A percentile compares a stretch with the other conserved stretches of the same genome.
Evolutionary conservation across 64 coral and sea anemone genomes (phyloP).

Genomic region (Actinia tenebrosa): DNA sequence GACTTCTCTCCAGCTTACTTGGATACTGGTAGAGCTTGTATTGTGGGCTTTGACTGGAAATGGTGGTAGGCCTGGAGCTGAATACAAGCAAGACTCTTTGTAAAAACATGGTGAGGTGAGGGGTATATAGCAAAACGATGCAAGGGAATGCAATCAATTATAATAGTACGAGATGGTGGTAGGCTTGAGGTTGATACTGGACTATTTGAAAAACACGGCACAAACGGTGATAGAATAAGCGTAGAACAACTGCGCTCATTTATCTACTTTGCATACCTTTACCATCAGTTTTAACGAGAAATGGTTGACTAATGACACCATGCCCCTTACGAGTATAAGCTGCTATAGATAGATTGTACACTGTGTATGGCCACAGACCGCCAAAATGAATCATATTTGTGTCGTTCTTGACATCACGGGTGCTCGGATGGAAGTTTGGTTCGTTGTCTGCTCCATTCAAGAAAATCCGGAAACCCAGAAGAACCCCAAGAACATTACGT

Average conservation of each 20-base stretch:
- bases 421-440: neutral
- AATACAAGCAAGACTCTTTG: neutral
- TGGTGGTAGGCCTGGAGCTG: slow-evolving; percentile 28
- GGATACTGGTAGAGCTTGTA: slow-evolving; percentile 1
- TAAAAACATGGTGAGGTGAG: neutral
- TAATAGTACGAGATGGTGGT: no score
- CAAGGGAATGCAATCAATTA: no score
- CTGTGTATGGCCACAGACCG: slow-evolving; percentile 3
- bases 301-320: neutral
- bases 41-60: slow-evolving; percentile 22
- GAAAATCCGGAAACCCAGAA: slow-evolving; percentile 6
- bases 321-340: neutral
- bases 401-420: neutral
- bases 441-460: neutral
- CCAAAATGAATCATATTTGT: neutral
- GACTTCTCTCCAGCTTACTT: slow-evolving; percentile 22
- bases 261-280: neutral
- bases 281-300: neutral
- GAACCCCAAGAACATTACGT: slow-evolving; percentile 8
- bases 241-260: no score
- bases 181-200: neutral
- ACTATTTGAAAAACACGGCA: no score
- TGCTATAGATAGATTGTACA: neutral
- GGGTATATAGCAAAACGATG: neutral
- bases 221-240: no score